Evolutionary conservation across 2,797 vertebrate species (phyloP), one percentile per base, ranked within the genome.

Genomic region (Hephaestus fuliginosus): DNA sequence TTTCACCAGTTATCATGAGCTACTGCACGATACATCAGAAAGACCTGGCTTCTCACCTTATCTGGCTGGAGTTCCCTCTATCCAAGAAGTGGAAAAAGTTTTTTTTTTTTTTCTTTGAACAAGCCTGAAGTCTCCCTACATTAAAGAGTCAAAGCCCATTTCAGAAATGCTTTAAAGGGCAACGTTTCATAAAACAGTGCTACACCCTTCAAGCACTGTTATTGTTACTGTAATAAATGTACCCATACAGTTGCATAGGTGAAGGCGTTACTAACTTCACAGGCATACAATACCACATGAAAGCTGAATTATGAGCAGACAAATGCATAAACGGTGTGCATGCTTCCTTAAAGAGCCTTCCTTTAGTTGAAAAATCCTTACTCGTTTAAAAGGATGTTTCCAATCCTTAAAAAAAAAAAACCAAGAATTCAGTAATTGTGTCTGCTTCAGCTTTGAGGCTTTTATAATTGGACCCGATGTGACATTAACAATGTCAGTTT

Each of bases 401-500:
- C 11, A 43, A 7, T 52, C 53, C 44, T 71, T 79, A 65, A 22
- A 53, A 58, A 22, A 53, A 58, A 25, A 25, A 25, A 25, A 25
- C 25, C 48, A 39, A 66, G 52, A 49, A 70, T 58, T 41, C 70
- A 66, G 36, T n/a, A n/a, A 64, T 14, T 43, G 48, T 13, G 55
- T 44, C 48, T 7, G 22, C 65, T 61, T 78, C 57, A 46, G 73
- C 75, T 79, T 55, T 46, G 78, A 78, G 60, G 71, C 68, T 44
- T 57, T 68, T 85, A 28, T 80, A 86, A 83, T 74, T 88, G 81
- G 78, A 84, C 74, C 60, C 33, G 9, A 81, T 82, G 73, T 85
- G 80, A 84, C 60, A 67, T 76, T 75, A 80, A 82, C 83, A 77
- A 82, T 65, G 72, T 70, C 74, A 41, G 57, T 75, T 81, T 81